Base-by-base conservation (phyloP, 2,888 invertebrate genomes). In the Bellardia pandia region DNA sequence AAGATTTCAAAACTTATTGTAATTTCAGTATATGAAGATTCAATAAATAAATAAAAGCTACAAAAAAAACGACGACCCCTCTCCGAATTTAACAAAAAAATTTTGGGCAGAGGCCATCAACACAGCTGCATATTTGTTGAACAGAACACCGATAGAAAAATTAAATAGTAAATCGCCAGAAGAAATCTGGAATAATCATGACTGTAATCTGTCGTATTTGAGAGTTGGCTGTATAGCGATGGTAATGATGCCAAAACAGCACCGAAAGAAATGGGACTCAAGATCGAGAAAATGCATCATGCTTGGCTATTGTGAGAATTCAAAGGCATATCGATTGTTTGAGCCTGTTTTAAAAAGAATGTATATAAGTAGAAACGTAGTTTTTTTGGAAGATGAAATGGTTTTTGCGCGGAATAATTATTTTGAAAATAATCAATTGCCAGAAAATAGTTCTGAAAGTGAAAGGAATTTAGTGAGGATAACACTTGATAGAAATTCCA, bases 281-380 rank as follows among this genome's bases (percentile, higher is more conserved):
- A 78, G 40, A 71, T 85, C 75, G n/a, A 56, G 0, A 23, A 85
- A 79, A 42, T 79, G 74, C 13, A 37, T 68, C 0, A 78, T 84
- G 78, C 30, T 83, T 62, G 76, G 76, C 0, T 83, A 76, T 33
- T 58, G 78, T 66, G 53, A 53, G 9, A 6, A 6, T 23, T 60
- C 74, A 11, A 85, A 85, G n/a, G 85, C 74, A 1, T 85, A 80
- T 62, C 23, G 45, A 37, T 9, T 85, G 23, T 85, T 76, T 8
- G 40, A 75, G 23, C 75, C 80, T 0, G 30, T 68, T 6, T 16
- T 13, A n/a, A 75, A 14, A 3, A 75, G 64, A 40, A 66, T 81
- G 11, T 11, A 75, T 11, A 60, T 85, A 51, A 74, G 79, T 51
- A 16, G 85, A 30, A 69, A 79, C 51, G 78, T 60, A 11, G 23